Percentiles rank a stretch among this genome's conserved stretches.
These are phyloP conservation scores for Chamaetylas fuelleborni DNA, from an alignment of 2,113 vertebrate genomes.

Conservation along the genomic window DNA sequence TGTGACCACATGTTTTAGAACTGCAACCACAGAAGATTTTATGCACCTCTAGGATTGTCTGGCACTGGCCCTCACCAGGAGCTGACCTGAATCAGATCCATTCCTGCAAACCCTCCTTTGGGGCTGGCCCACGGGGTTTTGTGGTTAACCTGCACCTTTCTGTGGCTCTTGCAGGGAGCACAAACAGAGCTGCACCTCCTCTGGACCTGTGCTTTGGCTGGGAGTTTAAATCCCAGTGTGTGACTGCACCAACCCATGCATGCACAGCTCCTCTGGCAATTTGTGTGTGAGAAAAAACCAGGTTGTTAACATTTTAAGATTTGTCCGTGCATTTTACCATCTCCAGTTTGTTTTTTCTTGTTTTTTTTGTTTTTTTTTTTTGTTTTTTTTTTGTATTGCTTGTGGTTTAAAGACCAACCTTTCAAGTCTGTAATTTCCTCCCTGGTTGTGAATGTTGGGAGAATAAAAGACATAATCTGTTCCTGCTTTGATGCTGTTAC, in stretches of 20 bases:
- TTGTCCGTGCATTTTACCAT: background rate
- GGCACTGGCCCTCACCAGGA: background rate
- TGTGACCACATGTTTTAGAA: background rate
- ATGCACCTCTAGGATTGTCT: background rate
- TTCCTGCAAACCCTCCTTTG: background rate
- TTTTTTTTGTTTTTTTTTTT: background rate
- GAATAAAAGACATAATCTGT: slow-evolving; percentile 24
- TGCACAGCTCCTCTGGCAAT: background rate
- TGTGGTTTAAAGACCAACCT: slow-evolving; percentile 2
- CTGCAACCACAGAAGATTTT: background rate
- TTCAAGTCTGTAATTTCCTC: slow-evolving; percentile 44
- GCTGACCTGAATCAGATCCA: background rate
- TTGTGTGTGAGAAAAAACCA: background rate
- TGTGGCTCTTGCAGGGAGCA: background rate
- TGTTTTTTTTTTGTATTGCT: background rate
- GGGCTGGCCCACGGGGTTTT: background rate
- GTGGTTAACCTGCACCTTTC: background rate
- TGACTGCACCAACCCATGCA: background rate
- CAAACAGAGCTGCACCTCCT: background rate
- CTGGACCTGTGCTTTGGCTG: background rate
- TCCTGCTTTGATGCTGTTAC: slow-evolving; percentile 39
- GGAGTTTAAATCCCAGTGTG: background rate
- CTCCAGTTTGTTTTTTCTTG: background rate
- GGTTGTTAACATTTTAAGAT: background rate
- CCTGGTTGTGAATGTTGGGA: background rate